Evolutionary conservation across 2,113 vertebrate species (phyloP), one percentile per base, ranked within the genome.

Genomic region (Prolemur simus): DNA sequence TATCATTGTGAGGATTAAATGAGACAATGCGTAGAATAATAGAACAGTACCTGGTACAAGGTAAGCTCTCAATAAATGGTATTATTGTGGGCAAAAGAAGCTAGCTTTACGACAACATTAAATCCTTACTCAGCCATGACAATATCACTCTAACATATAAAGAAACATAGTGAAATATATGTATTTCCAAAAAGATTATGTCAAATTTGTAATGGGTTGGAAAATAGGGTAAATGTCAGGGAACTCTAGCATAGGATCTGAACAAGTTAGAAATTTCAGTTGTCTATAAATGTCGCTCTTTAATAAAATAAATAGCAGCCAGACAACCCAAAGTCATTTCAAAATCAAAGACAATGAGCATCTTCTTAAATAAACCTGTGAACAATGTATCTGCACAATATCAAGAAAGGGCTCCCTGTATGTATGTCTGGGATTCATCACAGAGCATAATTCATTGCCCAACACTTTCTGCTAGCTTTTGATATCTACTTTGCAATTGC

Each of bases 241-340:
- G 64, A 96, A 94, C 58, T 86, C 37, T 69, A 91, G 83, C 86
- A 49, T 64, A 58, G n/a, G n/a, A 29, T 60, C 63, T 27, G 64
- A 97, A 92, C n/a, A 94, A 81, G 71, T 89, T 73, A 1, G 82
- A 93, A 93, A 94, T 97, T 95, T 97, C 66, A 94, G 66, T 94
- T 92, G 84, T 42, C 71, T 74, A 74, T 29, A 45, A 96, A 95
- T 64, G 93, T 66, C 81, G 78, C 34, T 95, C 54, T 87, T 98
- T 69, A 94, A 83, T 84, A 94, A 97, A 89, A 95, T 23, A 14
- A 45, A 0, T 71, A 96, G 91, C 37, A 97, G 63, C 45, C 69
- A 54, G 49, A 64, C 47, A 97, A 77, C n/a, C 94, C 42, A 95
- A 98, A 98, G 82, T 78, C 89, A 96, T 95, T 85, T 94, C 0